Evolutionary conservation across 2,888 invertebrate genomes (phyloP).

Genomic region (Apotomis turbidana): DNA sequence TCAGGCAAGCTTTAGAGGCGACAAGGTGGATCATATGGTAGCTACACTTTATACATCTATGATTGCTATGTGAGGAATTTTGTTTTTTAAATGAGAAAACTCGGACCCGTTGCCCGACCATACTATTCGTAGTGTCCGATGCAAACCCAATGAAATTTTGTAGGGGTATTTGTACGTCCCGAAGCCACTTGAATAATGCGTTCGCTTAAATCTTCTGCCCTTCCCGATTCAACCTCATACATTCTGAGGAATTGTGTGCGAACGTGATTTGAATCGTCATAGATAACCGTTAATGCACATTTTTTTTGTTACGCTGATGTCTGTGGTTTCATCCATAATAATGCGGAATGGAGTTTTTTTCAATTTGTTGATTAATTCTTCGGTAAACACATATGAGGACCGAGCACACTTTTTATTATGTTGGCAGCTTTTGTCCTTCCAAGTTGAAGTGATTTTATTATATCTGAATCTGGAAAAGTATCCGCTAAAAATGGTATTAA

Average conservation of each 20-base stretch:
- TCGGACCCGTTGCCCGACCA: conserved; percentile 55
- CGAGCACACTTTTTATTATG: conserved; percentile 42
- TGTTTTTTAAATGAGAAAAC: conserved; percentile 48
- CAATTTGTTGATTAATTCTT: no score
- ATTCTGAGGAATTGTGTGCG: conserved; percentile 39
- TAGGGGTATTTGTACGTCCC: conserved; percentile 45
- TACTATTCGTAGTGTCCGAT: conserved; percentile 54
- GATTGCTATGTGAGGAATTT: conserved; percentile 51
- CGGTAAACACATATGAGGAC: conserved; percentile 34
- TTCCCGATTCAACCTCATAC: conserved; percentile 45
- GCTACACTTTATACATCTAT: conserved; percentile 54
- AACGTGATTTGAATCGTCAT: conserved; percentile 9
- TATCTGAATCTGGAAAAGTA: conserved; percentile 39
- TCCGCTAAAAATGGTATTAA: conserved; percentile 42
- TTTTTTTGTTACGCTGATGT: conserved; percentile 44
- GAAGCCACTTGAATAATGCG: conserved; percentile 41
- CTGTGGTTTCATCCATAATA: conserved; percentile 46
- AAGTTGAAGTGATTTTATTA: conserved; percentile 43
- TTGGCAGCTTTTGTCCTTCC: conserved; percentile 45
- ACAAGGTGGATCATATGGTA: conserved; percentile 57
- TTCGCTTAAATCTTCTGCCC: conserved; percentile 42
- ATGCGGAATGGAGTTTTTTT: conserved; percentile 32
- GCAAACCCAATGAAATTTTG: conserved; percentile 57
- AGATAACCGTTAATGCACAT: conserved; percentile 45
- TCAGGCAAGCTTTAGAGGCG: conserved; percentile 53